These are phyloP conservation scores for Pollimyrus isidori DNA, from an alignment of 2,113 vertebrate species.

Conservation along the genomic window DNA sequence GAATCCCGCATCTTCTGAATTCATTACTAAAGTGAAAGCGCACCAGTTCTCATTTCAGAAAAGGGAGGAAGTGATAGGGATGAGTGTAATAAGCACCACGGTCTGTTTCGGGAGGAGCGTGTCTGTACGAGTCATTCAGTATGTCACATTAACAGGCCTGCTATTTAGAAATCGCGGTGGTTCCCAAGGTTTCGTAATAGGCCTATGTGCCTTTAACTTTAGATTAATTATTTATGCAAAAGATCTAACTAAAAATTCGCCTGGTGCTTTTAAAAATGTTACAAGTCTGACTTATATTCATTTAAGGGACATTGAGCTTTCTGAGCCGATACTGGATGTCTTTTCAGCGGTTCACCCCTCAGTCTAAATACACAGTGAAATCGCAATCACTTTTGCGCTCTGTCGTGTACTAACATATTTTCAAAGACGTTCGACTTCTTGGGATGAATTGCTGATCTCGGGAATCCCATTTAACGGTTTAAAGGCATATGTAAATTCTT, in stretches of 20 bases:
- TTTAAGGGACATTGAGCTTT: neutral
- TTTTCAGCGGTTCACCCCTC: neutral
- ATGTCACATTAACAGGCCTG: neutral
- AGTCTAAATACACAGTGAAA: neutral
- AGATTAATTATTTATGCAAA: neutral
- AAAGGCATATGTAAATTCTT: neutral
- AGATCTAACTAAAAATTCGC: neutral
- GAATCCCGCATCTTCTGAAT: neutral
- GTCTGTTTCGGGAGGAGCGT: neutral
- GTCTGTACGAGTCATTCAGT: neutral
- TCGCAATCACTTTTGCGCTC: neutral
- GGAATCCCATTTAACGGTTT: neutral
- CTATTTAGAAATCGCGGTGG: neutral
- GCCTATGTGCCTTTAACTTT: neutral
- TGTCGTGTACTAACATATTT: neutral
- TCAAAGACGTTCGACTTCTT: neutral
- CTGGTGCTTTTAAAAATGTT: neutral
- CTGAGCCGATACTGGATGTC: neutral
- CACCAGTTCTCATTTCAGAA: slow-evolving; percentile 44
- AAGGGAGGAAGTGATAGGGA: neutral
- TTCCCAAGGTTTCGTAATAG: neutral
- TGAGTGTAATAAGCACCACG: neutral
- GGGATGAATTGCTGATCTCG: neutral
- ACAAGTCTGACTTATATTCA: neutral
- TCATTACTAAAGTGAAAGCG: slow-evolving; percentile 21